Evolutionary conservation across 2,113 vertebrate genomes (phyloP).

Genomic region (Xerus inauris): DNA sequence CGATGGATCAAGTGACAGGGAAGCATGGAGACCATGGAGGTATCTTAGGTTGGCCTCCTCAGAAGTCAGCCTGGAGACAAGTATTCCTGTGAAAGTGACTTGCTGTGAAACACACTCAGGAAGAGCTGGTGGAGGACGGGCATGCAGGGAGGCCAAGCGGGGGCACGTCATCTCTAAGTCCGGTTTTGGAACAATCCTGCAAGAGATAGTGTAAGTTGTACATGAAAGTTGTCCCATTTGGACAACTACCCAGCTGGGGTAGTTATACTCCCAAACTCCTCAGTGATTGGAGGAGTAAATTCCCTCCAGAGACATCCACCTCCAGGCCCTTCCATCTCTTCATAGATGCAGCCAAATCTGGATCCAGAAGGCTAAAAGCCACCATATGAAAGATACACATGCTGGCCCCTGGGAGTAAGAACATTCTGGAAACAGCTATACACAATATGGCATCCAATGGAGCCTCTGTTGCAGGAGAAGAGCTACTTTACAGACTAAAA

Average conservation of each 20-base stretch:
- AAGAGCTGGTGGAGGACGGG: not conserved
- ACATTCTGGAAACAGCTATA: too few relatives aligned
- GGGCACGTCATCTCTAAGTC: rapidly evolving
- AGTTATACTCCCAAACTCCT: not conserved
- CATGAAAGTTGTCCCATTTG: not conserved
- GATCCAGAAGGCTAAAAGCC: not conserved
- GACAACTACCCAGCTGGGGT: too few relatives aligned
- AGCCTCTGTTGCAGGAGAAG: not conserved
- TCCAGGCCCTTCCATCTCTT: not conserved
- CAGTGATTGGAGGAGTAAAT: not conserved
- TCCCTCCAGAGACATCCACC: not conserved
- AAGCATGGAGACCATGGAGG: not conserved
- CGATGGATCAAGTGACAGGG: not conserved
- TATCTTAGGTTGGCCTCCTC: not conserved
- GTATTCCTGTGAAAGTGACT: not conserved
- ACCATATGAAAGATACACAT: not conserved
- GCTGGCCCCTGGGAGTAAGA: not conserved
- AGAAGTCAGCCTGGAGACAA: not conserved
- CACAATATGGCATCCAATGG: not conserved
- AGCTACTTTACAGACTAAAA: not conserved
- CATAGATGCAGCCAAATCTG: not conserved
- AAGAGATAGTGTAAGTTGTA: not conserved
- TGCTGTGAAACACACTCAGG: not conserved
- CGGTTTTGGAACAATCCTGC: too few relatives aligned
- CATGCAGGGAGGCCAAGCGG: not conserved